These are phyloP conservation scores for Anguilla anguilla DNA, from an alignment of 2,797 vertebrate genomes.

Conservation along the genomic window DNA sequence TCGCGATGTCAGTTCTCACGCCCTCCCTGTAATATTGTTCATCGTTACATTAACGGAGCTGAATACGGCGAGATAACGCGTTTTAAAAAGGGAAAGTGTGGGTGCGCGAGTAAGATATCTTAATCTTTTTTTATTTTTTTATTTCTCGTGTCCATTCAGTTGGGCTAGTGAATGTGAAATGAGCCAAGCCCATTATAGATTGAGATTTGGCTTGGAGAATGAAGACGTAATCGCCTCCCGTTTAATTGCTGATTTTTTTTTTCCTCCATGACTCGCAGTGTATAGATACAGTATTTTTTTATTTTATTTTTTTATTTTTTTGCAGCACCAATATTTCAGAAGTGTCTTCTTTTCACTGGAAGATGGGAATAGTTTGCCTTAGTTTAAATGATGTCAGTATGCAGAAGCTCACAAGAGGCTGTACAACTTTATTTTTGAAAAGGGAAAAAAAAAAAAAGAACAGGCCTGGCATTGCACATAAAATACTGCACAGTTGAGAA, in stretches of 20 bases:
- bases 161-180: constrained; percentile 65
- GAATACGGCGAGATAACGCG: constrained; percentile 78
- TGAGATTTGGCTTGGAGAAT: constrained; percentile 57
- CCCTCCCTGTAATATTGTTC: constrained; percentile 86
- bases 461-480: constrained; percentile 45
- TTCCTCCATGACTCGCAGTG: constrained; percentile 36
- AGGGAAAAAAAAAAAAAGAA: constrained; percentile 41
- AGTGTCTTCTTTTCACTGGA: neutral
- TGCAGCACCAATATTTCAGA: constrained; percentile 7
- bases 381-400: constrained; percentile 51
- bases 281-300: neutral
- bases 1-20: constrained; percentile 61
- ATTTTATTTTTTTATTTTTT: neutral
- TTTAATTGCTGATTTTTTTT: constrained; percentile 73
- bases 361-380: constrained; percentile 46
- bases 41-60: constrained; percentile 87
- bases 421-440: neutral
- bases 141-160: constrained; percentile 65
- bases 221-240: constrained; percentile 75
- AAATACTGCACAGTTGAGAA: constrained; percentile 41
- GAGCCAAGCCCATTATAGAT: constrained; percentile 63
- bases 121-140: constrained; percentile 61
- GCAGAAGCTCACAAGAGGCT: neutral
- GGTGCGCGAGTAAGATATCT: constrained; percentile 76
- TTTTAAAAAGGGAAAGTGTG: constrained; percentile 72